Conservation (phyloP, 2,113 vertebrate species). For the Struthidea cinerea region DNA sequence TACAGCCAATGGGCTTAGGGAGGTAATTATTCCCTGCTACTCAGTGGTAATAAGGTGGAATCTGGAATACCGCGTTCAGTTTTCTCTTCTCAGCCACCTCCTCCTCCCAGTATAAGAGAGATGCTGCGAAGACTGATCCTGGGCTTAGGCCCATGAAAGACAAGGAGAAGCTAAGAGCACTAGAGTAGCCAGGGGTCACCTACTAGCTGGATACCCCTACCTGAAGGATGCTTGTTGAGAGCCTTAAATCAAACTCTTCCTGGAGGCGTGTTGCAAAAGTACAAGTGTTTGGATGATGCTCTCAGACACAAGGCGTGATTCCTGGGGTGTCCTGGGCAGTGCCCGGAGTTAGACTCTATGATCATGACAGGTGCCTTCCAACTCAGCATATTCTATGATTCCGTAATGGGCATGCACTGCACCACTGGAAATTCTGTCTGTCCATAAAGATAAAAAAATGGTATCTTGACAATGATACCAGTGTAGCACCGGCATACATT, state of each 20-base stretch:
- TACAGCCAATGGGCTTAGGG: not conserved
- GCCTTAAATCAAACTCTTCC: not conserved
- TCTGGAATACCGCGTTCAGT: rapidly evolving
- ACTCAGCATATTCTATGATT: not conserved
- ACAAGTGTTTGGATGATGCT: not conserved
- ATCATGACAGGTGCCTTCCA: not conserved
- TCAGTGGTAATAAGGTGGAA: not conserved
- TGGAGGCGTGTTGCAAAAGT: not conserved
- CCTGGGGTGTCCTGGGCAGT: not conserved
- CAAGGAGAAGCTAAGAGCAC: not conserved
- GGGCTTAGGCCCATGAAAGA: not conserved
- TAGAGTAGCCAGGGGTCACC: not conserved
- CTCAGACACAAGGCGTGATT: rapidly evolving
- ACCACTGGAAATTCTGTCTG: not conserved
- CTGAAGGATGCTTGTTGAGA: not conserved
- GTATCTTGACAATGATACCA: not conserved
- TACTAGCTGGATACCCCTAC: not conserved
- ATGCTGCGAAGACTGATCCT: not conserved
- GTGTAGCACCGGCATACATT: not conserved
- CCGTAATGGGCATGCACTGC: not conserved
- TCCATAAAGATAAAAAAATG: not conserved
- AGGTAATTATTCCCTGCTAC: not conserved
- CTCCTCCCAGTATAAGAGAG: not conserved
- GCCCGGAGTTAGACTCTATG: not conserved
- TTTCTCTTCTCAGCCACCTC: not conserved